These are phyloP conservation scores for Pachyramphus minor DNA, from an alignment of 2,113 vertebrate species.

Conservation along the genomic window DNA sequence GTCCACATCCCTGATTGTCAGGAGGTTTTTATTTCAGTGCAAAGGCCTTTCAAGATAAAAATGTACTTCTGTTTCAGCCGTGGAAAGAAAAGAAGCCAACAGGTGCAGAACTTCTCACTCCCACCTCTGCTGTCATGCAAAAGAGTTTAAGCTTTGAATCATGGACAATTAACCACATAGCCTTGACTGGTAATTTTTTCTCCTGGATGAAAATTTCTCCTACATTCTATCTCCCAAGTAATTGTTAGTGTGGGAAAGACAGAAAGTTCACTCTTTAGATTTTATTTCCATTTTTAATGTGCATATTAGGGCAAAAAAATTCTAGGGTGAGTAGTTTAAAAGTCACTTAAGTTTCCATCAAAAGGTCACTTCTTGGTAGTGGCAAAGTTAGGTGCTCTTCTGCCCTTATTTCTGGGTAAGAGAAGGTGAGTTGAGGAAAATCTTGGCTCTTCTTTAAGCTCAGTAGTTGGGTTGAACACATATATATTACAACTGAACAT, in stretches of 20 bases:
- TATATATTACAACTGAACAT: background rate
- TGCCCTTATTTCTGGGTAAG: background rate
- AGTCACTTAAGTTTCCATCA: background rate
- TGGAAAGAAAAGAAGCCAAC: background rate
- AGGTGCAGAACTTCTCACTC: background rate
- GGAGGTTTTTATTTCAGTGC: conserved; percentile 33
- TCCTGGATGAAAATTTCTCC: background rate
- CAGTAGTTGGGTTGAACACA: background rate
- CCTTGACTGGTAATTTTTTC: background rate
- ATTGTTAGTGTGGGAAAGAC: background rate
- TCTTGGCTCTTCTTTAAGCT: background rate
- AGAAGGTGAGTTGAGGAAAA: background rate
- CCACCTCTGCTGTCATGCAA: background rate
- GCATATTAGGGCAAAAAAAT: background rate
- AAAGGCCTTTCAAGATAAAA: background rate
- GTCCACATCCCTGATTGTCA: background rate
- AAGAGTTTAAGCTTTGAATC: background rate
- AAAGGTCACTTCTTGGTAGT: background rate
- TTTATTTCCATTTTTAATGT: background rate
- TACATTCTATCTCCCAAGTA: background rate
- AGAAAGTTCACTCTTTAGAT: background rate
- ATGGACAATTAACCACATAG: background rate
- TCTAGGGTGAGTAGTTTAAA: background rate
- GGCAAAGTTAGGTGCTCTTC: background rate
- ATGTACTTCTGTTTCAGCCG: background rate